phyloP scores from a whole-genome alignment of 2,113 vertebrate genomes.

The Platanista minor region DNA sequence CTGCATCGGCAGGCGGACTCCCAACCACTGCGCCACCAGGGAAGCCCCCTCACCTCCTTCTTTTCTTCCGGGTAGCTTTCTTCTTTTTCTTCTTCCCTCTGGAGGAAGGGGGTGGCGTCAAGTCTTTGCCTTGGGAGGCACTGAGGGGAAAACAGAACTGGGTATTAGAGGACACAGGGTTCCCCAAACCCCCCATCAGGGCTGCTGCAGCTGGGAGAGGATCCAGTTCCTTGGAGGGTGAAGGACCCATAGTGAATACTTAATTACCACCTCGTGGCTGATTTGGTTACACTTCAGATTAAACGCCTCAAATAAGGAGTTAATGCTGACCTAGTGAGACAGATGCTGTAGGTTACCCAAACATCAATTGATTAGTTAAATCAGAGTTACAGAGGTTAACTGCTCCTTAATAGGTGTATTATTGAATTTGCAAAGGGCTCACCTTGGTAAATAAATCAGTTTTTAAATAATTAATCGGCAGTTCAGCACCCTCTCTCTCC shows the following conservation, averaged over 20 bases:
- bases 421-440: slow-evolving; percentile 71
- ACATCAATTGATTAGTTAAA: slow-evolving; percentile 73
- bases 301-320: slow-evolving; percentile 58
- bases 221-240: background rate
- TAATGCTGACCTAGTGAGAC: slow-evolving; percentile 76
- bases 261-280: slow-evolving; percentile 63
- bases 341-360: slow-evolving; percentile 3
- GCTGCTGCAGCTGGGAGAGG: background rate
- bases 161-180: background rate
- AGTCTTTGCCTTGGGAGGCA: slow-evolving; percentile 78
- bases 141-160: slow-evolving; percentile 66
- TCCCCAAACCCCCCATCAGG: background rate
- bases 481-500: slow-evolving; percentile 42
- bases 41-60: slow-evolving; percentile 90
- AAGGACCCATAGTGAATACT: background rate
- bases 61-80: slow-evolving; percentile 91
- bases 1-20: no score
- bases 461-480: slow-evolving; percentile 82
- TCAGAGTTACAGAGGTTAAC: slow-evolving; percentile 78
- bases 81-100: slow-evolving; percentile 94
- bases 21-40: no score
- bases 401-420: slow-evolving; percentile 78
- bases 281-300: slow-evolving; percentile 69
- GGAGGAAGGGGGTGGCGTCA: slow-evolving; percentile 72
- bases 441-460: slow-evolving; percentile 79